Conservation (phyloP, 2,797 vertebrate species). For the Tympanoctomys barrerae region DNA sequence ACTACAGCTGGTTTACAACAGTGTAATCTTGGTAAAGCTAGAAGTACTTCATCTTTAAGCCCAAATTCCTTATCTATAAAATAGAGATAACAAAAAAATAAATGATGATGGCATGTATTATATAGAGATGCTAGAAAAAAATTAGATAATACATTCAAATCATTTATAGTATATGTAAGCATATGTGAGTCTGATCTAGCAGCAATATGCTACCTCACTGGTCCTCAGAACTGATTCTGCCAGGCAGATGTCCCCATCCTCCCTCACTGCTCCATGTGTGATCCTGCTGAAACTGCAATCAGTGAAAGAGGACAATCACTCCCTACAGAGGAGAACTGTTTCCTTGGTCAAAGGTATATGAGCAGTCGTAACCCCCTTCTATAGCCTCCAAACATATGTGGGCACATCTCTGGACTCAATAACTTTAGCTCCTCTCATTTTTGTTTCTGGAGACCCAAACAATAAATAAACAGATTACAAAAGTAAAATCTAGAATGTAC, state of each 20-base stretch:
- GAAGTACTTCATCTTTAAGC: not conserved
- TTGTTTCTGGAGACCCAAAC: not conserved
- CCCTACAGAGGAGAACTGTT: not conserved
- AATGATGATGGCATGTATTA: not conserved
- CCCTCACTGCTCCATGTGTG: not conserved
- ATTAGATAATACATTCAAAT: not conserved
- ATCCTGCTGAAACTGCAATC: not conserved
- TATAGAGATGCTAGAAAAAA: not conserved
- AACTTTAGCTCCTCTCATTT: not conserved
- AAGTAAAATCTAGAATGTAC: not conserved
- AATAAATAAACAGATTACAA: not conserved
- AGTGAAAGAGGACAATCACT: not conserved
- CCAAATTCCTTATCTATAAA: not conserved
- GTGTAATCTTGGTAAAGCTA: not conserved
- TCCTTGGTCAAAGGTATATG: not conserved
- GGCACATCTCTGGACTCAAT: not conserved
- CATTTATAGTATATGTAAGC: not conserved
- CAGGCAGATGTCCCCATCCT: not conserved
- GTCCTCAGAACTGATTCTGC: not conserved
- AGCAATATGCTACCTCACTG: not conserved
- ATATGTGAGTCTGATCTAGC: not conserved
- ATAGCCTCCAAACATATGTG: not conserved
- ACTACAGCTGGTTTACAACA: not conserved
- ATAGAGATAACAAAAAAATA: not conserved
- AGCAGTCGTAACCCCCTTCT: not conserved